These are phyloP conservation scores for Ormyrus thymus DNA, from an alignment of 2,888 invertebrate species.

Conservation along the genomic window DNA sequence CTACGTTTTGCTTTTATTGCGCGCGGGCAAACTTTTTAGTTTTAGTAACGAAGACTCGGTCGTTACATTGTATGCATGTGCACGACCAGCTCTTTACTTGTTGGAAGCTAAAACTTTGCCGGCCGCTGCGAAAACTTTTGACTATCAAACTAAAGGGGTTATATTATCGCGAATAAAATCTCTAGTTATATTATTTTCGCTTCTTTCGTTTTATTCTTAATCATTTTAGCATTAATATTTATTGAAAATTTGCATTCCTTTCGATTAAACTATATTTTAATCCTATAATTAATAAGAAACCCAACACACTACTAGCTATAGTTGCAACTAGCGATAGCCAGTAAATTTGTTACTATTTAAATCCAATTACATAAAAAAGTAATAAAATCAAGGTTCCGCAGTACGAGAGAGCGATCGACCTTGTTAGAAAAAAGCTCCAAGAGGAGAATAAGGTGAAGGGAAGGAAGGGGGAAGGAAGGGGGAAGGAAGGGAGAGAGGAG, in stretches of 20 bases:
- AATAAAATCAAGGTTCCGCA: background rate
- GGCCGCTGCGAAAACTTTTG: conserved; percentile 33
- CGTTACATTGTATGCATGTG: conserved; percentile 41
- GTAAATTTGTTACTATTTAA: background rate
- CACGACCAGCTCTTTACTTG: conserved; percentile 38
- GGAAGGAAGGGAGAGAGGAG: background rate
- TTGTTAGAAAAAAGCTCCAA: background rate
- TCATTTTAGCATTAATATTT: background rate
- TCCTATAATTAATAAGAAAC: too few species aligned
- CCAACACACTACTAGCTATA: too few species aligned
- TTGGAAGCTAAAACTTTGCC: conserved; percentile 25
- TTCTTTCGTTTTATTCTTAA: background rate
- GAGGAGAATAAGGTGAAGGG: conserved; percentile 3
- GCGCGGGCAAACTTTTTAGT: conserved; percentile 27
- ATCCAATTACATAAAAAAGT: conserved; percentile 1
- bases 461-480: background rate
- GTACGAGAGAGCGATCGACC: background rate
- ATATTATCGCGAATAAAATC: conserved; percentile 50
- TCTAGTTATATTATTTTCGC: conserved; percentile 17
- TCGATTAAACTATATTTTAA: too few species aligned
- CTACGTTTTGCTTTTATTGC: conserved; percentile 21
- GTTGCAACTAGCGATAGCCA: too few species aligned
- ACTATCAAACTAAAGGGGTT: conserved; percentile 49
- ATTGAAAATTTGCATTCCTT: background rate
- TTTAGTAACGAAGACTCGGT: conserved; percentile 35